These are phyloP conservation scores for Drosophila virilis DNA, from an alignment of 1,140 invertebrate genomes.

Conservation along the genomic window DNA sequence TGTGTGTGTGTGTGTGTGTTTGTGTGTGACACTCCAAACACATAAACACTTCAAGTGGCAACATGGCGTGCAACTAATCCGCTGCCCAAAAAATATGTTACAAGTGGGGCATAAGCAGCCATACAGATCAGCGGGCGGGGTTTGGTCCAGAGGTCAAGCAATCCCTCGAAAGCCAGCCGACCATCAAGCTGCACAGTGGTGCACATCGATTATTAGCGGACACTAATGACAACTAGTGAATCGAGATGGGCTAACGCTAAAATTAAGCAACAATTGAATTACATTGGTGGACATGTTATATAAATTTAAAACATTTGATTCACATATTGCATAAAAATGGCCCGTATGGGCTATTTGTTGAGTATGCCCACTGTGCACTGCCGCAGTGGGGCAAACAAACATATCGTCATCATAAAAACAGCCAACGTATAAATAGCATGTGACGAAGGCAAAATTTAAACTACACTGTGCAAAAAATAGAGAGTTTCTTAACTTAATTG, in stretches of 20 bases:
- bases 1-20: slow-evolving; percentile 14
- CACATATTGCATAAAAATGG: too few relatives aligned
- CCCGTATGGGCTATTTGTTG: neutral
- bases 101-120: slow-evolving; percentile 69
- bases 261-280: too few relatives aligned
- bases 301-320: neutral
- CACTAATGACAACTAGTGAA: too few relatives aligned
- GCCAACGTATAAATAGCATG: slow-evolving; percentile 45
- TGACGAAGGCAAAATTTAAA: slow-evolving; percentile 34
- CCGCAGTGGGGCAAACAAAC: slow-evolving; percentile 33
- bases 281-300: neutral
- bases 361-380: slow-evolving; percentile 41
- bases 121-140: slow-evolving; percentile 13
- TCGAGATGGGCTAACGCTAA: too few relatives aligned
- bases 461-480: slow-evolving; percentile 22
- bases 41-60: slow-evolving; percentile 83
- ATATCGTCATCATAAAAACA: slow-evolving; percentile 70
- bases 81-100: slow-evolving; percentile 81
- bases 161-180: slow-evolving; percentile 24
- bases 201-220: too few relatives aligned
- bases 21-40: slow-evolving; percentile 47
- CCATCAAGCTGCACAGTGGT: slow-evolving; percentile 30
- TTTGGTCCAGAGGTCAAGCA: slow-evolving; percentile 23
- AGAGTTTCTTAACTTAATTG: neutral
- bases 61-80: slow-evolving; percentile 83